Evolutionary conservation across 2,888 invertebrate species (phyloP), one percentile per base, ranked within the genome.

Genomic region (Plusia festucae): DNA sequence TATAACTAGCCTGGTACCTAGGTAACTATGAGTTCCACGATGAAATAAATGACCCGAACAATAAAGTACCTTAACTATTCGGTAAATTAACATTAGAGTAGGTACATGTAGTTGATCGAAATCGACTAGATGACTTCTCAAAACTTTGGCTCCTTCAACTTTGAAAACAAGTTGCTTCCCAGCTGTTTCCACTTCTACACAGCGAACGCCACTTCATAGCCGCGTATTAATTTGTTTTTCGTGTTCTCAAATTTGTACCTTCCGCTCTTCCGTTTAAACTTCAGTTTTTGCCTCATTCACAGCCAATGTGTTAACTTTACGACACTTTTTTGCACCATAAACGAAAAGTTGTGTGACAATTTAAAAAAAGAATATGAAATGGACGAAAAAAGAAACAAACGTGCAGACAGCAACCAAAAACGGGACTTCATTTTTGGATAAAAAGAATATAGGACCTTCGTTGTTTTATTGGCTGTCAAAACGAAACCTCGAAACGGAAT

Each of bases 241-340:
- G 87, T 93, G 93, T 92, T 91, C 90, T 85, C 89, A 83, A 91
- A 94, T 95, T 93, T 91, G 92, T 93, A 88, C 84, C 88, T 90
- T 90, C 91, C 91, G 89, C 84, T 87, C 89, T 89, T 88, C 86
- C 84, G 78, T 75, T 78, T 74, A 79, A 84, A 80, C 79, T 76
- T 78, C 65, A 77, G 65, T 83, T 83, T 85, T 84, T 83, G 81
- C 78, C 65, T 66, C 68, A 76, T 70, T 53, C 66, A 73, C 65
- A 64, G 62, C 70, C 76, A 77, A 82, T 76, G 69, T 76, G 72
- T 77, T 61, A 76, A 83, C 69, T 71, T 68, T 70, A 78, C 69
- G 22, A 63, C 53, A 60, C 57, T 60, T 73, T 78, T 78, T 76
- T 76, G 65, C 46, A 8, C 54, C 51, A 61, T 76, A 81, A 76